Evolutionary conservation across 2,888 invertebrate species (phyloP), one percentile per base, ranked within the genome.

Genomic region (Andrena bicolor): DNA sequence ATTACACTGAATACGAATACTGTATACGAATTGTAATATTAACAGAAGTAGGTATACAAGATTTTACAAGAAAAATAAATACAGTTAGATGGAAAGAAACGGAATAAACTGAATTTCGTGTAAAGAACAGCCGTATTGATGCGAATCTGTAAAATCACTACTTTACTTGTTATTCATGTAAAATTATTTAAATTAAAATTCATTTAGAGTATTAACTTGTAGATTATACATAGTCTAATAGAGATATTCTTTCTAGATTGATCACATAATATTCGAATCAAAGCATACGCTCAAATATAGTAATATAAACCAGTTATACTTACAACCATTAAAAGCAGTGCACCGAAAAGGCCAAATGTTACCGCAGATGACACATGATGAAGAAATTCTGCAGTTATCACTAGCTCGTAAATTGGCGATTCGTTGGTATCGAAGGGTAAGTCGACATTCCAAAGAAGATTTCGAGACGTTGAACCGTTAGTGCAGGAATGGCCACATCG

Each of bases 391-490:
- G 49, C 16, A 0, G 20, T 2, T 20, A 81, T n/a, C 7, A 86
- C 51, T 13, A 71, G 20, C 28, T 61, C 60, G 56, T 83, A 83
- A 71, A 60, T 41, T 1, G 84, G 79, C 5, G 84, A 69, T 13
- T 61, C 56, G 2, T 26, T 68, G 20, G n/a, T 60, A 2, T 86
- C 73, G 23, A 86, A 86, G 2, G 86, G 86, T 2, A 86, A 32
- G 7, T 66, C 60, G 81, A 81, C 79, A 8, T 78, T 80, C 0
- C 83, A 20, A 20, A 83, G 35, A 20, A 86, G 60, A 13, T 83
- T 56, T 28, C 69, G 53, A 0, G n/a, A 1, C 5, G 48, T 20
- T 2, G 51, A 56, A 28, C 2, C 32, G 0, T 64, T 56, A 1
- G n/a, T n/a, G n/a, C n/a, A n/a, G n/a, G n/a, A n/a, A n/a, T n/a